Evolutionary conservation across 2,797 vertebrate species (phyloP).

Genomic region (Ptychadena robeensis): DNA sequence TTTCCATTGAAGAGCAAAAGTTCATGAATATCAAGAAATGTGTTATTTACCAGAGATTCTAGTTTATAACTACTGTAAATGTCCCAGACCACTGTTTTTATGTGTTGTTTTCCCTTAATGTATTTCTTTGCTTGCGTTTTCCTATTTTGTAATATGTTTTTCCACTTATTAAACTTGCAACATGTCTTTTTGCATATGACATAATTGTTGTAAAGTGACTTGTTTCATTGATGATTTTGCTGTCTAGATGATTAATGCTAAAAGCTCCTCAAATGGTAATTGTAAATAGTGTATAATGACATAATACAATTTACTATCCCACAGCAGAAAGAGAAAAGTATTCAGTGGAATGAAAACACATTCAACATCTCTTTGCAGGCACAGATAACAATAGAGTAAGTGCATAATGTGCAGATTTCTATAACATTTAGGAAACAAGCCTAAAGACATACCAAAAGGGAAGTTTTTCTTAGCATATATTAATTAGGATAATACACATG

Average conservation of each 20-base stretch:
- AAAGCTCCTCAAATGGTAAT: conserved; percentile 30
- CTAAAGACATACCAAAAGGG: too few relatives aligned
- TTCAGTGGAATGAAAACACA: neutral
- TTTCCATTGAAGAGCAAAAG: too few relatives aligned
- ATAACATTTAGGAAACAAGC: neutral
- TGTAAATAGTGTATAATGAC: conserved; percentile 18
- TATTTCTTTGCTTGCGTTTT: neutral
- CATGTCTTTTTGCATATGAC: neutral
- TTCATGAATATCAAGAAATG: too few relatives aligned
- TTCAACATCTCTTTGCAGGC: neutral
- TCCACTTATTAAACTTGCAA: neutral
- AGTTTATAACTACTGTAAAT: too few relatives aligned
- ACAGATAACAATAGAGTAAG: neutral
- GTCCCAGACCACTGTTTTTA: too few relatives aligned
- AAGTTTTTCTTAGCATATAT: too few relatives aligned
- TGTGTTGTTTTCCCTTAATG: neutral
- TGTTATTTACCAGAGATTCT: too few relatives aligned
- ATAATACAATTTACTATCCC: conserved; percentile 33
- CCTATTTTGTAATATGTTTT: neutral
- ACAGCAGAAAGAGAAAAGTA: conserved; percentile 24
- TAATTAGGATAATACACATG: too few relatives aligned
- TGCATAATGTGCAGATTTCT: neutral
- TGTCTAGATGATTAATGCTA: conserved; percentile 37
- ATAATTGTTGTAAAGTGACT: conserved; percentile 17
- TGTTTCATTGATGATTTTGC: conserved; percentile 24